Evolutionary conservation across 1,140 invertebrate species (phyloP), one percentile per base, ranked within the genome.

Genomic region (Ceratina japonica): DNA sequence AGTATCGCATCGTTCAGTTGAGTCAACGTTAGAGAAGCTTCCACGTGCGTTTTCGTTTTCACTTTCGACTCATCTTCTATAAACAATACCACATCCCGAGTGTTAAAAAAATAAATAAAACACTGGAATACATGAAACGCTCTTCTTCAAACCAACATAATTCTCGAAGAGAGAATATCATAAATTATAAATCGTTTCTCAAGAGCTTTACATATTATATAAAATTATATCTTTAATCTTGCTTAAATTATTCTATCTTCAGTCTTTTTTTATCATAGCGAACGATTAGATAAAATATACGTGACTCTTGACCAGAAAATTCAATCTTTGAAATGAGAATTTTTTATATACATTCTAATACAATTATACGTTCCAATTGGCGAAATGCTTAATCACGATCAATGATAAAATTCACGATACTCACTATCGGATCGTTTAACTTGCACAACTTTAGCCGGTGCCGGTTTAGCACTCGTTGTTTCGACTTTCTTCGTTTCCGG

Each of bases 1-100:
- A 94, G 87, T 82, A 92, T 87, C 82, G 86, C 84, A 74, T 92
- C 90, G 86, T 92, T 92, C 63, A 92, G 82, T 74, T 91, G 88
- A 59, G 85, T 73, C 81, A 92, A 85, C 70, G 87, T 90, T 69
- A 90, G 78, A 69, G 89, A 74, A 16, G 85, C 86, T 20, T 86
- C 81, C 63, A 69, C 79, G 64, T 64, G 85, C 80, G 81, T 88
- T 77, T 84, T 89, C 81, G 79, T 69, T 85, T 84, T 87, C 70
- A 44, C 44, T 63, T 84, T 87, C 51, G 83, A 61, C 52, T 87
- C 84, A 72, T 85, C 88, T 58, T 85, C 88, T 90, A 81, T 68
- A 89, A 89, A 73, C 20, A 71, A 51, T 56, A 58, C 8, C 18
- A 44, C 58, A n/a, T 3, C 7, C 16, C 13, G 15, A 56, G n/a